Conservation (phyloP, 2,888 invertebrate species). For the Amblyjoppa fuscipennis region DNA sequence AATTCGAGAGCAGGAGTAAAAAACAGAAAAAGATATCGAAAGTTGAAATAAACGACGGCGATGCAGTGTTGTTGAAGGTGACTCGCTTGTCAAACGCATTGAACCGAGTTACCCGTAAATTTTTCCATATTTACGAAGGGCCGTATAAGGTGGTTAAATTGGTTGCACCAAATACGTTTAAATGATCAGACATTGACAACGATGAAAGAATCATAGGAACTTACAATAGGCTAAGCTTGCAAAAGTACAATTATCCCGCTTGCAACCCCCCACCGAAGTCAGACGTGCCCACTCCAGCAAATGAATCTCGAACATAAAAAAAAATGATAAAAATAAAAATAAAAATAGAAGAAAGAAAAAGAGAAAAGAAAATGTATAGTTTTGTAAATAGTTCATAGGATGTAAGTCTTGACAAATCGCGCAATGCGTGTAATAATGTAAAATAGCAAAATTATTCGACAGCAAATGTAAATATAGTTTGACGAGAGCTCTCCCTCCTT, state of each 20-base stretch:
- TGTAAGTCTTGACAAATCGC: too few species aligned
- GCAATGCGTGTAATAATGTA: too few species aligned
- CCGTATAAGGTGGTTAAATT: not conserved
- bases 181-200: not conserved
- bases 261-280: not conserved
- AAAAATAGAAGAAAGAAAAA: too few species aligned
- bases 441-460: too few species aligned
- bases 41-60: conserved; percentile 17
- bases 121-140: conserved; percentile 36
- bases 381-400: too few species aligned
- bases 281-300: conserved; percentile 18
- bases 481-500: too few species aligned
- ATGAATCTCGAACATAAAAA: too few species aligned
- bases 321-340: conserved; percentile 9
- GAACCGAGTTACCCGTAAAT: conserved; percentile 21
- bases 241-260: conserved; percentile 21
- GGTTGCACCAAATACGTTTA: conserved; percentile 24
- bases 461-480: too few species aligned
- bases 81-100: conserved; percentile 22
- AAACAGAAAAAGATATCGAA: conserved; percentile 11
- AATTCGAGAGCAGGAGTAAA: conserved; percentile 12
- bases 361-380: too few species aligned
- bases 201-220: not conserved
- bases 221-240: conserved; percentile 18
- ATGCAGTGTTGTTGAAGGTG: conserved; percentile 16